phyloP scores from a whole-genome alignment of 2,113 vertebrate species.

The Vombatus ursinus region DNA sequence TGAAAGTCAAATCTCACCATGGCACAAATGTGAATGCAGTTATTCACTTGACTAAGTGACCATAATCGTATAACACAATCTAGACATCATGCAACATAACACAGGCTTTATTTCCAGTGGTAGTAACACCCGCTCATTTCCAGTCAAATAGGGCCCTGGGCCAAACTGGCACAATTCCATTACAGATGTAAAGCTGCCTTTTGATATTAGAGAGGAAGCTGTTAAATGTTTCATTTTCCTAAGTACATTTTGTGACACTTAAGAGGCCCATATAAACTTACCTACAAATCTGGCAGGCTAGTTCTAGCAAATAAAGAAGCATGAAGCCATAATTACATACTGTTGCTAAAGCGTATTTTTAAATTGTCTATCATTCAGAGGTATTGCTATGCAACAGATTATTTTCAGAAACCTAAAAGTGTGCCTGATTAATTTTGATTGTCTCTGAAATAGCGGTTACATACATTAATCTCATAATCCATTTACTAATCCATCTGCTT shows the following conservation, averaged over 20 bases:
- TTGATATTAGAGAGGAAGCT: conserved; percentile 24
- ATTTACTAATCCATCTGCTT: conserved; percentile 50
- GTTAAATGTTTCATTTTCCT: conserved; percentile 48
- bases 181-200: conserved; percentile 39
- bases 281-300: background rate
- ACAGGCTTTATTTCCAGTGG: conserved; percentile 54
- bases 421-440: conserved; percentile 40
- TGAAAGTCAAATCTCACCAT: background rate
- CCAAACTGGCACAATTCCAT: conserved; percentile 48
- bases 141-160: conserved; percentile 44
- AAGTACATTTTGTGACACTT: conserved; percentile 51
- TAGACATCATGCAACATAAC: conserved; percentile 20
- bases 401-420: conserved; percentile 43
- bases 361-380: conserved; percentile 35
- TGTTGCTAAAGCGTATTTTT: background rate
- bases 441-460: conserved; percentile 10
- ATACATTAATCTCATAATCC: conserved; percentile 14
- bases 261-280: conserved; percentile 38
- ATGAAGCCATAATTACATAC: conserved; percentile 1
- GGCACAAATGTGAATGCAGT: background rate
- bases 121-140: conserved; percentile 50
- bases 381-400: conserved; percentile 22
- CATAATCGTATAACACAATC: conserved; percentile 32
- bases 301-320: conserved; percentile 55
- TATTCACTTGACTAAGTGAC: conserved; percentile 39